A percentile compares a stretch with the other conserved stretches of the same genome.
These are phyloP conservation scores for Peromyscus nudipes DNA, from an alignment of 2,797 vertebrate genomes.

Conservation along the genomic window DNA sequence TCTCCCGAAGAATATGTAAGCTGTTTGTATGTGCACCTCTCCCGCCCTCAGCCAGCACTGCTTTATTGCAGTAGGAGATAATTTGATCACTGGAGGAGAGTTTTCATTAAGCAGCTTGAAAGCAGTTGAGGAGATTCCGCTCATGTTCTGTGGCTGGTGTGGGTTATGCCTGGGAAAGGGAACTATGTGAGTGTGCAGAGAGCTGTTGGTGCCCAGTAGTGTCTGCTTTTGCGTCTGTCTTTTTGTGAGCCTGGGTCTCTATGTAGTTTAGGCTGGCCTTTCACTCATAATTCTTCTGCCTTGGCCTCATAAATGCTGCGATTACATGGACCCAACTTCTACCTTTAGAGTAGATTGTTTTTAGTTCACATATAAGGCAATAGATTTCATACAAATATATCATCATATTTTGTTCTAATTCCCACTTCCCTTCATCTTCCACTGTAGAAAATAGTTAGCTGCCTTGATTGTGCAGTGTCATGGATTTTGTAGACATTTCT, in stretches of 20 bases:
- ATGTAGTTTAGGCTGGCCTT: neutral
- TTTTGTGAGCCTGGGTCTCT: neutral
- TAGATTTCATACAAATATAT: neutral
- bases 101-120: constrained; percentile 57
- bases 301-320: neutral
- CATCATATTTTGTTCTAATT: neutral
- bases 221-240: neutral
- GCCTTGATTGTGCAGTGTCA: neutral
- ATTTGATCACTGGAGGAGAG: constrained; percentile 14
- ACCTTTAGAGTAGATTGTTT: neutral
- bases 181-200: neutral
- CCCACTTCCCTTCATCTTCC: neutral
- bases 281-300: neutral
- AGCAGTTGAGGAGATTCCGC: constrained; percentile 18
- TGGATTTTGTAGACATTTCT: neutral
- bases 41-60: neutral
- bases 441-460: neutral
- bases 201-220: neutral
- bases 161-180: neutral
- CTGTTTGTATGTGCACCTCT: neutral
- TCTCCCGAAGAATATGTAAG: neutral
- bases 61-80: neutral
- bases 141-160: neutral
- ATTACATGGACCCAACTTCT: neutral
- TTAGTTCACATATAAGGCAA: neutral